Evolutionary conservation across 2,797 vertebrate genomes (phyloP).

Genomic region (Streptopelia turtur): DNA sequence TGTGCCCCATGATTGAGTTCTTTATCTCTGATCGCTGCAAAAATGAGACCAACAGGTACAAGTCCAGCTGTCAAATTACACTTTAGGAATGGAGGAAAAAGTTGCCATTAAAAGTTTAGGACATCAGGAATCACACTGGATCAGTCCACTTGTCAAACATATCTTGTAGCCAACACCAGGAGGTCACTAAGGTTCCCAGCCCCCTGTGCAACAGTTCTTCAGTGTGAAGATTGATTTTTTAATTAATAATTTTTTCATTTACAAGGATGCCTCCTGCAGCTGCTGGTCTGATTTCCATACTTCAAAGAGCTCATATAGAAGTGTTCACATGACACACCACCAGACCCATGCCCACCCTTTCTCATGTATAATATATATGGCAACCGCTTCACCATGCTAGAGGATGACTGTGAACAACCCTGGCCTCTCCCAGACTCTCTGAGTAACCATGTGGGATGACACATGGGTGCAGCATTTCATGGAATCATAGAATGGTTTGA

Average conservation of each 20-base stretch:
- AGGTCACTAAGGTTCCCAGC: not conserved
- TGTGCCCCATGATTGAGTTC: not conserved
- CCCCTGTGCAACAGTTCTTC: not conserved
- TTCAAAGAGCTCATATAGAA: not conserved
- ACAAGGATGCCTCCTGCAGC: not conserved
- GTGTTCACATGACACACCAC: not conserved
- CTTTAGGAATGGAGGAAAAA: not conserved
- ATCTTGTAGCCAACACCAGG: not conserved
- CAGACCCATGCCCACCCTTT: fast-evolving
- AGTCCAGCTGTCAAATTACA: not conserved
- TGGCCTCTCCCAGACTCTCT: not conserved
- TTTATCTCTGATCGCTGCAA: not conserved
- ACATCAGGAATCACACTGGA: not conserved
- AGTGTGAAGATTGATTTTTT: not conserved
- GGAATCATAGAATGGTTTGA: too few species aligned
- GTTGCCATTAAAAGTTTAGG: not conserved
- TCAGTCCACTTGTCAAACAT: not conserved
- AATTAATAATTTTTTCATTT: not conserved
- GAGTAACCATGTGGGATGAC: not conserved
- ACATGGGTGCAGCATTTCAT: not conserved
- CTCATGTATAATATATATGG: not conserved
- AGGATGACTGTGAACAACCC: not conserved
- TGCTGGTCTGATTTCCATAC: not conserved
- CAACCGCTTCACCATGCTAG: not conserved
- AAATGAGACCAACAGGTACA: not conserved